A percentile compares a stretch with the other conserved stretches of the same genome.
These are phyloP conservation scores for Pomatostomus ruficeps DNA, from an alignment of 2,113 vertebrate species.

Conservation along the genomic window DNA sequence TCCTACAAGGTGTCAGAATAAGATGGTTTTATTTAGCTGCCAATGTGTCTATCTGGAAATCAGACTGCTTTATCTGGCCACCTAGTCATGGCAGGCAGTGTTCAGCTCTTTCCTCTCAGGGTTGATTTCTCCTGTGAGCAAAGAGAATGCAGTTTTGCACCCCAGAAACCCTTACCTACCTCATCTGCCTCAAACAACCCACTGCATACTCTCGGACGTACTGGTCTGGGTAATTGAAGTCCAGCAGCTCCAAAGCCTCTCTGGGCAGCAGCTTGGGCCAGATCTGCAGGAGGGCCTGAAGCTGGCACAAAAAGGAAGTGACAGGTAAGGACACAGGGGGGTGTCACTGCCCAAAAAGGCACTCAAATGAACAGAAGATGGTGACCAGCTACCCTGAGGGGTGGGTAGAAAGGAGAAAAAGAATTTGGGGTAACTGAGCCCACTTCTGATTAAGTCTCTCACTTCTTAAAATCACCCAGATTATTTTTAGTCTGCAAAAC, in stretches of 20 bases:
- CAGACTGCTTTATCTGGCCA: not conserved
- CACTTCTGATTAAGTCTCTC: not conserved
- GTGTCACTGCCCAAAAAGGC: not conserved
- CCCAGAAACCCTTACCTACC: constrained; percentile 62
- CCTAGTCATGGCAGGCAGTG: not conserved
- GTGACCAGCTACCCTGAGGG: not conserved
- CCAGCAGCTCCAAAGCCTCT: constrained; percentile 92
- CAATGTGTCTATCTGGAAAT: not conserved
- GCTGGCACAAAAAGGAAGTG: constrained; percentile 67
- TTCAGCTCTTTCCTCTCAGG: not conserved
- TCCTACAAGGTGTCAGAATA: not conserved
- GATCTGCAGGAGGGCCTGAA: constrained; percentile 95
- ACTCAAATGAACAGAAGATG: not conserved
- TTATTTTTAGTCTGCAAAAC: not conserved
- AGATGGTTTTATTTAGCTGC: not conserved
- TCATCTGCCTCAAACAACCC: constrained; percentile 88
- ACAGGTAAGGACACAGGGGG: not conserved
- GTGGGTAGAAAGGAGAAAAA: not conserved
- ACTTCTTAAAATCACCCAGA: not conserved
- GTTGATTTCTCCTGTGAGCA: not conserved
- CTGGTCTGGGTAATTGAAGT: constrained; percentile 98
- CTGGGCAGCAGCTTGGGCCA: constrained; percentile 92
- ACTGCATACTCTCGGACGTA: constrained; percentile 95
- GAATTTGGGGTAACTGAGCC: not conserved
- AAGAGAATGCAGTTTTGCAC: not conserved